Evolutionary conservation across 2,797 vertebrate species (phyloP), one percentile per base, ranked within the genome.

Genomic region (Aulostomus chinensis): DNA sequence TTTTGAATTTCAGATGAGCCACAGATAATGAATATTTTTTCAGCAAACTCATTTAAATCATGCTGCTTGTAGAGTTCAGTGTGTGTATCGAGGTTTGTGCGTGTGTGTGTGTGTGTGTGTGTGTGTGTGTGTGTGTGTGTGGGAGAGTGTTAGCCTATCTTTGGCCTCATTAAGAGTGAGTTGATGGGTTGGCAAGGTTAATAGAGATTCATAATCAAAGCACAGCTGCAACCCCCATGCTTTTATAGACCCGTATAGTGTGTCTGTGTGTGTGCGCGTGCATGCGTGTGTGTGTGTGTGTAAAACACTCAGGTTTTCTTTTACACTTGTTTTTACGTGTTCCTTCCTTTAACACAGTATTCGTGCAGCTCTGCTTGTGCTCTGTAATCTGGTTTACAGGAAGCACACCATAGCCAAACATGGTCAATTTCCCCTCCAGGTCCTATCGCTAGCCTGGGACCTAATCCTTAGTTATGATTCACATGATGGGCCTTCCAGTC

Each of bases 401-500:
- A 79, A 81, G 71, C 58, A 46, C 42, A n/a, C 67, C 66, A 53
- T 73, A 67, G 68, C 73, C 68, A 26, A 79, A 81, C 78, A 83
- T 67, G 81, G 68, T 81, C 70, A 57, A 55, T 72, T 85, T 67
- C 58, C 45, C 57, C 66, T 70, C 65, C 60, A 35, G 41, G 62
- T 80, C 68, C 69, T 78, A 63, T 85, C 84, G 85, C 87, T 86
- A 85, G 80, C 78, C 67, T n/a, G 10, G 50, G 46, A 68, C 56
- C 60, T 87, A 87, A 88, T 86, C 86, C 86, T 75, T 75, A 54
- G 53, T 87, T 90, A 75, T 81, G 80, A 94, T 93, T 87, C 90
- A 88, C 90, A 86, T 88, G 86, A 89, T 67, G 85, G 78, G 56
- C 76, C 74, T 80, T 87, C 66, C 76, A 78, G 84, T 58, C 30